phyloP scores from a whole-genome alignment of 2,888 invertebrate species.

The Phyto melanocephala region DNA sequence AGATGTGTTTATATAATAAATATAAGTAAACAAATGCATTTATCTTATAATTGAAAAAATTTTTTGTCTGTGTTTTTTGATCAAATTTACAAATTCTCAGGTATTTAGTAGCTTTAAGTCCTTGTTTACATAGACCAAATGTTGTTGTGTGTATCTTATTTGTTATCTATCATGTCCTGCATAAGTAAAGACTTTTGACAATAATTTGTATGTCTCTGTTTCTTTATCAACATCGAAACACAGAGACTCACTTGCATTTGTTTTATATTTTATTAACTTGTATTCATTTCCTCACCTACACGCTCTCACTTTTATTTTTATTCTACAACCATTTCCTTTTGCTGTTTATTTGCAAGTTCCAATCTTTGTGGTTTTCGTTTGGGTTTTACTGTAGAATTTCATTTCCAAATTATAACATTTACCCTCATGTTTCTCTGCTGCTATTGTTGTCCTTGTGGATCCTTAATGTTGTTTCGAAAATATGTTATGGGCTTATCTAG shows the following conservation, averaged over 20 bases:
- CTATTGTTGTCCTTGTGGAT: background rate
- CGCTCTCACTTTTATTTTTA: background rate
- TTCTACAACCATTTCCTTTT: background rate
- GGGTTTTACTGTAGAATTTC: background rate
- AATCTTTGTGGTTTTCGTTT: conserved; percentile 46
- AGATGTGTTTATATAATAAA: background rate
- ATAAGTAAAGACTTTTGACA: conserved; percentile 16
- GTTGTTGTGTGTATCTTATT: background rate
- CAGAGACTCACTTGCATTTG: background rate
- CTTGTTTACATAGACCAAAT: conserved; percentile 15
- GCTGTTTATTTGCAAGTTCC: conserved; percentile 8
- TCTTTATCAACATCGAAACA: background rate
- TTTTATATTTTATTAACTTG: conserved; percentile 35
- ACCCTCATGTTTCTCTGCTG: background rate
- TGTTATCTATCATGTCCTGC: background rate
- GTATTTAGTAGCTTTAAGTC: conserved; percentile 36
- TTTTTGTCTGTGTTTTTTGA: background rate
- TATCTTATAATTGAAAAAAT: background rate
- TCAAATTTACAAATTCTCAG: conserved; percentile 58
- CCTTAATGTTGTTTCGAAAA: background rate
- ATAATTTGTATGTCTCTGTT: conserved; percentile 25
- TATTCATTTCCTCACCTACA: background rate
- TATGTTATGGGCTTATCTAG: background rate
- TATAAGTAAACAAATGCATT: background rate
- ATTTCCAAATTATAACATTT: background rate